Base-by-base conservation (phyloP, 2,797 vertebrate genomes). In the Rhinella marina region DNA sequence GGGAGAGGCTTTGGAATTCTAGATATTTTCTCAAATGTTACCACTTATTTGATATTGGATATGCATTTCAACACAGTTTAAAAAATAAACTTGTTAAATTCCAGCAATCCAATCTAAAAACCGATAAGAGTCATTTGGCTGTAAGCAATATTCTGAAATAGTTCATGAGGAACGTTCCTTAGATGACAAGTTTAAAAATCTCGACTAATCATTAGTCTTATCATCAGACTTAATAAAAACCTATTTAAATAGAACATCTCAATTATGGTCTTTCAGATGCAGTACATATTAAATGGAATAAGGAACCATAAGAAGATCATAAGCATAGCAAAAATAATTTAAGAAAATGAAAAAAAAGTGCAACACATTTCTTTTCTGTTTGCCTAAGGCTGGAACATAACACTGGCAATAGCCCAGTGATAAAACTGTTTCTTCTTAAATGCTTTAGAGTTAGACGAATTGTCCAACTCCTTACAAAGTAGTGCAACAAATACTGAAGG, bases 51-150 rank as follows among this genome's bases (percentile, higher is more conserved):
- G 54, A 86, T 73, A 81, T 86, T 17, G 78, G 85, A 81, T 86
- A 70, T 56, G 7, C 23, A 81, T 86, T 81, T 86, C 76, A 70
- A 86, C 78, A 81, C 64, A 81, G 85, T 48, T 73, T 50, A 75
- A 75, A 73, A 87, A 72, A 81, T 72, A 87, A 80, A 86, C 77
- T 59, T 87, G 86, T 73, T 81, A 75, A 54, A 87, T 87, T 87
- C 86, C 86, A 75, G 50, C 78, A 87, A 59, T 73, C 27, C 56
- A 50, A 50, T 81, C 78, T 87, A 81, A 81, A 86, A 80, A 76
- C 21, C 70, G 85, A 70, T 81, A 81, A 52, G 78, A 50, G 66
- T 87, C 68, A 73, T 61, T 73, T 32, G 50, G 27, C 41, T n/a
- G 56, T 81, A 81, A 81, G 54, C 32, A 81, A 73, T 61, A 81